Evolutionary conservation across 2,113 vertebrate species (phyloP), one percentile per base, ranked within the genome.

Genomic region (Turnix velox): DNA sequence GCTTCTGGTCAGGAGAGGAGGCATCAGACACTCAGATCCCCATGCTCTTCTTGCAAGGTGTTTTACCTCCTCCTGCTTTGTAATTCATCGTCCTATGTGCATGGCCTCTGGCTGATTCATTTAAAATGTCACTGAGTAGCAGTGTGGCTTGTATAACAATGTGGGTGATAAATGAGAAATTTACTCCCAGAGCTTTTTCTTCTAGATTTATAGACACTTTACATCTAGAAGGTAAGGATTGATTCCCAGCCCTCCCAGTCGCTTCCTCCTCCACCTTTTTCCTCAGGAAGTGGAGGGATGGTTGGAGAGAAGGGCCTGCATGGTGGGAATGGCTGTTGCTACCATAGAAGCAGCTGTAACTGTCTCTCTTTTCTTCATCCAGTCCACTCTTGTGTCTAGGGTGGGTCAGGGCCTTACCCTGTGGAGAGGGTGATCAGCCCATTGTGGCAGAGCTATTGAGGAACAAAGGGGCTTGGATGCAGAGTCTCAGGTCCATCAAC

Each of bases 101-200:
- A 52, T 78, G 91, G 87, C 94, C 66, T 84, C 48, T 75, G 73
- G 77, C 91, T 79, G 77, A 82, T 79, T 87, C 57, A 81, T 94
- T 92, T 94, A 72, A 94, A 94, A 91, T 94, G 87, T 89, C 87
- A 92, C 40, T 65, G 52, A 19, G 43, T 68, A 91, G 37, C 61
- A 33, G 52, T 57, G 73, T 61, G 73, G 35, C 46, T 91, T 93
- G 84, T 94, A 45, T 93, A 94, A 94, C 52, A 82, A 89, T 68
- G 61, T 39, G 57, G 69, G 69, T 92, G 87, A 94, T 91, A 65
- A 82, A 94, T 89, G 57, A 28, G 52, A 87, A 93, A 48, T 91
- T 88, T 79, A 61, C 84, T 28, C 24, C 31, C 66, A 68, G n/a
- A 91, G 18, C 16, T 33, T 75, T 87, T 92, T 62, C 39, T 62